phyloP scores from a whole-genome alignment of 1,140 invertebrate genomes.

The Lordiphosa collinella region DNA sequence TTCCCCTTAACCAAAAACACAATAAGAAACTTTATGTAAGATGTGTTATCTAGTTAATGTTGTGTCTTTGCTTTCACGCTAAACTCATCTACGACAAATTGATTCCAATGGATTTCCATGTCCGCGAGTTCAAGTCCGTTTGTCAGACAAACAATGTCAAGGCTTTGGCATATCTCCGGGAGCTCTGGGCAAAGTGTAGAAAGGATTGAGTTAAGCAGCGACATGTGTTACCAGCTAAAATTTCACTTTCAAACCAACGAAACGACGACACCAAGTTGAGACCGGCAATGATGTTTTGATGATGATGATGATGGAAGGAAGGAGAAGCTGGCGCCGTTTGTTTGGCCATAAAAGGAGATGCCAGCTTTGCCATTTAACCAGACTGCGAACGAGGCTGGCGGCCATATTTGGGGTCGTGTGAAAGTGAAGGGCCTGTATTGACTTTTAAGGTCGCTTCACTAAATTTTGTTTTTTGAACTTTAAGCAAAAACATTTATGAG shows the following conservation, averaged over 20 bases:
- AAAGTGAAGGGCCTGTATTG: conserved; percentile 63
- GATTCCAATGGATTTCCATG: conserved; percentile 8
- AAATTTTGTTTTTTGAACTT: conserved; percentile 21
- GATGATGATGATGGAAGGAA: conserved; percentile 16
- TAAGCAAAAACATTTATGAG: conserved; percentile 38
- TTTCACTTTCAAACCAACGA: conserved; percentile 63
- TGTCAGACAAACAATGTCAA: conserved; percentile 15
- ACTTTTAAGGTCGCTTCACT: conserved; percentile 28
- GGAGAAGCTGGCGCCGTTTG: conserved; percentile 39
- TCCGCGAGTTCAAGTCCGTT: conserved; percentile 5
- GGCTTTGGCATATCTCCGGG: not conserved
- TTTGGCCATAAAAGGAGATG: conserved; percentile 57
- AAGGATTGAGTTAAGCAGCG: not conserved
- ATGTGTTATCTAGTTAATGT: no score
- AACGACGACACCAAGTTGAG: no score
- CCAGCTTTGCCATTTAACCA: conserved; percentile 60
- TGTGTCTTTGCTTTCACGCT: no score
- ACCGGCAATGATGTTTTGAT: conserved; percentile 24
- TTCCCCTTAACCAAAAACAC: no score
- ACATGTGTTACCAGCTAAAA: conserved; percentile 50
- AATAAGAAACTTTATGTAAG: no score
- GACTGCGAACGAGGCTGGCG: conserved; percentile 22
- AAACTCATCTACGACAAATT: conserved; percentile 7
- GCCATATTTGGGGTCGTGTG: conserved; percentile 44
- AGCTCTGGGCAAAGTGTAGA: not conserved